phyloP scores from a whole-genome alignment of 2,888 invertebrate species.

The Mycogona germanica region DNA sequence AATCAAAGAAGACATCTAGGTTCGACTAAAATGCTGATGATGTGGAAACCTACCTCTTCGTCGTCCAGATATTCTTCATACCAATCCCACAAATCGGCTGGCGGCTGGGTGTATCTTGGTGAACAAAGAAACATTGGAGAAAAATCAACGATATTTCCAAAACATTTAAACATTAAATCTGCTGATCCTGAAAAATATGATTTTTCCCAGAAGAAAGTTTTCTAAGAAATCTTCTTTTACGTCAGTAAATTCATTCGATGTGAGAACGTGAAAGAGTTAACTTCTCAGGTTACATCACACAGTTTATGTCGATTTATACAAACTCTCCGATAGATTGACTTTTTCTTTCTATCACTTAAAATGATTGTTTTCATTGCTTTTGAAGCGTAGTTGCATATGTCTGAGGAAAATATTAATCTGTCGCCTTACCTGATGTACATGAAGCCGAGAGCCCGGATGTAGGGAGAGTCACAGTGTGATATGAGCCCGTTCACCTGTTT shows the following conservation, averaged over 20 bases:
- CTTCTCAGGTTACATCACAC: no score
- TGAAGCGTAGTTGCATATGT: not conserved
- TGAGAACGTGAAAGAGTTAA: no score
- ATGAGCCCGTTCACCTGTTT: constrained; percentile 94
- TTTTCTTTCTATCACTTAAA: not conserved
- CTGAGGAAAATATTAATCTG: not conserved
- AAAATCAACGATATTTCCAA: not conserved
- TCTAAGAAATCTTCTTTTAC: no score
- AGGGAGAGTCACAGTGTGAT: constrained; percentile 91
- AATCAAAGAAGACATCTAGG: not conserved
- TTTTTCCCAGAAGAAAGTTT: no score
- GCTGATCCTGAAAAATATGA: no score
- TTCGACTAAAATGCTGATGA: constrained; percentile 1
- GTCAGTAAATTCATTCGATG: no score
- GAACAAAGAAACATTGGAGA: not conserved
- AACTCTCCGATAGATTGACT: no score
- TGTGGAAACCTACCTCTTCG: constrained; percentile 56
- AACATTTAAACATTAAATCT: no score
- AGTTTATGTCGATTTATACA: no score
- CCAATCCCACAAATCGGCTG: constrained; percentile 92
- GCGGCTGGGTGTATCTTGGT: constrained; percentile 88
- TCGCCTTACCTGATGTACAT: constrained; percentile 51
- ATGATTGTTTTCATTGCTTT: not conserved
- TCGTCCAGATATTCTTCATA: constrained; percentile 92
- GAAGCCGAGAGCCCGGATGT: constrained; percentile 87